Percentiles rank a stretch among this genome's conserved stretches.
Evolutionary conservation across 2,113 vertebrate species (phyloP).

Genomic region (Brienomyrus brachyistius): DNA sequence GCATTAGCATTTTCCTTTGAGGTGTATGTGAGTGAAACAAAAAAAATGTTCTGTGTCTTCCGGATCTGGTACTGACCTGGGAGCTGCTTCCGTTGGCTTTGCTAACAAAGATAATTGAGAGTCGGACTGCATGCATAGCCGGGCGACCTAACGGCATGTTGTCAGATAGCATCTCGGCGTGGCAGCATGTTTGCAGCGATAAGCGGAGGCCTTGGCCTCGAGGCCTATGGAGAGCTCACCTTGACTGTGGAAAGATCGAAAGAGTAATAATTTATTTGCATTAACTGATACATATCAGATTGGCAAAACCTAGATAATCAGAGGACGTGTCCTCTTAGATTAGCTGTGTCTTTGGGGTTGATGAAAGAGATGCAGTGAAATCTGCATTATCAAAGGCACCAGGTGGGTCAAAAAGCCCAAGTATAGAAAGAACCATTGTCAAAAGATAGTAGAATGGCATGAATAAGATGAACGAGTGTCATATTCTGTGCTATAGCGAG

Average conservation of each 20-base stretch:
- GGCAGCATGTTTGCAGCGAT: not conserved
- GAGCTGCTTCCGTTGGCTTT: not conserved
- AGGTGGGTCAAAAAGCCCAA: not conserved
- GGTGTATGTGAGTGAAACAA: not conserved
- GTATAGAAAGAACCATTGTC: not conserved
- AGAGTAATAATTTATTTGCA: not conserved
- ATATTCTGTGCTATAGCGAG: not conserved
- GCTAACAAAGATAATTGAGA: not conserved
- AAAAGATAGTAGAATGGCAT: not conserved
- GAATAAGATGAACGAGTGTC: not conserved
- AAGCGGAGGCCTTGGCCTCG: not conserved
- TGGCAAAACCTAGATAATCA: not conserved
- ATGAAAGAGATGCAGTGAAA: not conserved
- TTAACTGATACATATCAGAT: conserved; percentile 6
- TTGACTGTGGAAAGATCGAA: not conserved
- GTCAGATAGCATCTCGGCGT: not conserved
- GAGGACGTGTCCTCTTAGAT: not conserved
- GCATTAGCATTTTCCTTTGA: not conserved
- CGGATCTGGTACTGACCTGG: not conserved
- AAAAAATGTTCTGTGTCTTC: not conserved
- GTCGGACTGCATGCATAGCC: not conserved
- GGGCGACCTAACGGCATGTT: not conserved
- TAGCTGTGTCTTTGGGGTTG: not conserved
- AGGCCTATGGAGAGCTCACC: not conserved
- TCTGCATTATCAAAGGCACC: not conserved